phyloP scores from a whole-genome alignment of 2,888 invertebrate genomes.

The Cabera pusaria region DNA sequence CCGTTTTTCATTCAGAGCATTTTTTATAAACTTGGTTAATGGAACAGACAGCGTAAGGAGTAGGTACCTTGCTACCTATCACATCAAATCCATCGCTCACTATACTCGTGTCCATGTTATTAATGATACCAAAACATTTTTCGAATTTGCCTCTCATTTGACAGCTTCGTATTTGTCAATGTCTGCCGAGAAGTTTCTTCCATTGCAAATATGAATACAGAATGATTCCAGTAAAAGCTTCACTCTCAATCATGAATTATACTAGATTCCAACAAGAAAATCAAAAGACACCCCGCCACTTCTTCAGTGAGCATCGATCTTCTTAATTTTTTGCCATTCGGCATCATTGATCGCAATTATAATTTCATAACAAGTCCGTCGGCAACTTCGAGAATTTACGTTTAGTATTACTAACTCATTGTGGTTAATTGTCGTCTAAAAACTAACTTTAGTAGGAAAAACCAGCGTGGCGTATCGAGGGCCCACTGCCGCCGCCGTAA shows the following conservation, averaged over 20 bases:
- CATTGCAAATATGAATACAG: constrained; percentile 60
- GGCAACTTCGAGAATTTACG: constrained; percentile 49
- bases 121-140: constrained; percentile 61
- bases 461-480: constrained; percentile 59
- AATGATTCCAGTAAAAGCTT: constrained; percentile 40
- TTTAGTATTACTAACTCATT: constrained; percentile 50
- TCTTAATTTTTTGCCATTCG: constrained; percentile 35
- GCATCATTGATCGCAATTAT: constrained; percentile 32
- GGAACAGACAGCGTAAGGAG: too few relatives aligned
- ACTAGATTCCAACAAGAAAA: too few relatives aligned
- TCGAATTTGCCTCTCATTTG: constrained; percentile 62
- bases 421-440: constrained; percentile 57
- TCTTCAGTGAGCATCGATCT: constrained; percentile 39
- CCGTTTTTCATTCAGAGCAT: too few relatives aligned
- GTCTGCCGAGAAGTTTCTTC: constrained; percentile 56
- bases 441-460: constrained; percentile 65
- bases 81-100: too few relatives aligned
- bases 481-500: constrained; percentile 54
- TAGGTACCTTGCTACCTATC: too few relatives aligned
- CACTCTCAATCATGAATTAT: constrained; percentile 33
- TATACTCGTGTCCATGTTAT: constrained; percentile 67
- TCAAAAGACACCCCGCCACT: constrained; percentile 48
- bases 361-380: constrained; percentile 51
- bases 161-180: constrained; percentile 74
- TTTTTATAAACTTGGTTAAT: too few relatives aligned